These are phyloP conservation scores for Hymenopus coronatus DNA, from an alignment of 2,888 invertebrate species.

Conservation along the genomic window DNA sequence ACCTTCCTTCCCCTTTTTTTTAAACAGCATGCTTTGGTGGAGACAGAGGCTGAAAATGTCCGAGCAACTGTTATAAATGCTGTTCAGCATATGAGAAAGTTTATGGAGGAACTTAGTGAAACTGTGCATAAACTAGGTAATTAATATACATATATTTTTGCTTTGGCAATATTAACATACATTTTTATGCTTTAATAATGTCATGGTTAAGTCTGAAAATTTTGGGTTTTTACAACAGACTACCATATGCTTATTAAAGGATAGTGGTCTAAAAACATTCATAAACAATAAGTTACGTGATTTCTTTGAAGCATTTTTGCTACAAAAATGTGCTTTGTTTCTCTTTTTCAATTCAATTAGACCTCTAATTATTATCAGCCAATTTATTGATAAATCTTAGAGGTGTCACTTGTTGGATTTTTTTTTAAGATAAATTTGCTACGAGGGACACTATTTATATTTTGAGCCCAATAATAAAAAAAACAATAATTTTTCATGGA, in stretches of 20 bases:
- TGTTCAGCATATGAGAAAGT: constrained; percentile 52
- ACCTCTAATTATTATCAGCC: no score
- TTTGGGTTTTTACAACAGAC: background rate
- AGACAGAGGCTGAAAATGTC: constrained; percentile 57
- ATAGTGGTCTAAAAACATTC: no score
- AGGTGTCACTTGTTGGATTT: no score
- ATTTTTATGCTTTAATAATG: background rate
- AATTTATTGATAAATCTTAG: no score
- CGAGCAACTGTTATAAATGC: constrained; percentile 50
- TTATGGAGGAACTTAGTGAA: constrained; percentile 54
- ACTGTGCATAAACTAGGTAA: constrained; percentile 50
- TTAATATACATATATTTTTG: background rate
- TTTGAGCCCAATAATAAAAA: no score
- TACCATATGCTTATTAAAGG: background rate
- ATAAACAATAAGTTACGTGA: no score
- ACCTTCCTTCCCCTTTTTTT: background rate
- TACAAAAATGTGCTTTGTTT: no score
- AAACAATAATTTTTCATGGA: no score
- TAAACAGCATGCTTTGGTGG: constrained; percentile 51
- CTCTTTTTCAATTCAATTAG: no score
- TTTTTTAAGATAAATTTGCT: no score
- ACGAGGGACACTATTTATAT: no score
- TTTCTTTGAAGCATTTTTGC: no score
- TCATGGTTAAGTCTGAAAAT: background rate
- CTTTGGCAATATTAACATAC: background rate